Evolutionary conservation across 2,113 vertebrate genomes (phyloP).

Genomic region (Hydropotes inermis): DNA sequence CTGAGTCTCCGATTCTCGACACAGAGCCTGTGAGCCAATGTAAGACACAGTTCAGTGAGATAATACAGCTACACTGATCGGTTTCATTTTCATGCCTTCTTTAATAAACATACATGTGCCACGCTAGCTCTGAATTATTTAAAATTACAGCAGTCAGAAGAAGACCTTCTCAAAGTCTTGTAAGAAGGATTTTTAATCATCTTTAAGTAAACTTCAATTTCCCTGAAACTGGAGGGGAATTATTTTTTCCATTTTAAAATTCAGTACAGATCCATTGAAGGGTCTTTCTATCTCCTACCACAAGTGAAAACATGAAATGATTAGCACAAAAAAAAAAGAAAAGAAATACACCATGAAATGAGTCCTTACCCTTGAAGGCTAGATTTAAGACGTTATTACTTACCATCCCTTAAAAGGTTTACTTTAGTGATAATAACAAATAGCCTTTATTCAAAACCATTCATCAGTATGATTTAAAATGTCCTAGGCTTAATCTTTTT

Average conservation of each 20-base stretch:
- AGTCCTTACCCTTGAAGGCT: background rate
- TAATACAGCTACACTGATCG: background rate
- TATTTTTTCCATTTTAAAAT: conserved; percentile 51
- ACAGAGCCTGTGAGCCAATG: accelerated
- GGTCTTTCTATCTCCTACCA: background rate
- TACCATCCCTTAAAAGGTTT: background rate
- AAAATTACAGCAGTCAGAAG: conserved; percentile 29
- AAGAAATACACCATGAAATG: background rate
- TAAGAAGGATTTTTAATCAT: conserved; percentile 65
- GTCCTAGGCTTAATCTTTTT: background rate
- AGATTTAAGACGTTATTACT: background rate
- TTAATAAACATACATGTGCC: conserved; percentile 39
- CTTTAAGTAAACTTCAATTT: conserved; percentile 70
- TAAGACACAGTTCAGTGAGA: background rate
- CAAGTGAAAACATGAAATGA: background rate
- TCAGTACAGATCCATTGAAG: conserved; percentile 17
- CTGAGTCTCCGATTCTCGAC: accelerated
- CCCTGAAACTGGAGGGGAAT: conserved; percentile 58
- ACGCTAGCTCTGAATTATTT: conserved; percentile 28
- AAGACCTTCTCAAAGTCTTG: conserved; percentile 34
- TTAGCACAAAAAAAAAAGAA: background rate
- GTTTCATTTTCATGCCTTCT: background rate
- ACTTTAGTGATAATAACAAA: background rate
- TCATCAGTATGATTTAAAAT: background rate
- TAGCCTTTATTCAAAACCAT: conserved; percentile 18